Evolutionary conservation across 2,113 vertebrate genomes (phyloP), one percentile per base, ranked within the genome.

Genomic region (Dunckerocampus dactyliophorus): DNA sequence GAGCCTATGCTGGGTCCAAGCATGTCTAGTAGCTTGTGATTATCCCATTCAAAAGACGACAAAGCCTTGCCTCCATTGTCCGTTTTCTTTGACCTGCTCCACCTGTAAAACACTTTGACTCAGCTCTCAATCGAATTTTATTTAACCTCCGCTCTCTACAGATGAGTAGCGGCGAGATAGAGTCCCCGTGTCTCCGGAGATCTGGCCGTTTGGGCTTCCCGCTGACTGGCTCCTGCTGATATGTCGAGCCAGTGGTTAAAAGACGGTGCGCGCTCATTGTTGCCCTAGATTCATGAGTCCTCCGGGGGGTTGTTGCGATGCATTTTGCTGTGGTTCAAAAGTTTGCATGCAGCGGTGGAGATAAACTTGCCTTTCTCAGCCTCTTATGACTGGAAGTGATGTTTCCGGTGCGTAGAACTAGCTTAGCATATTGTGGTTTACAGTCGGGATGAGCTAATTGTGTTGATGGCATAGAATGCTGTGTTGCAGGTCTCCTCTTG

Each of bases 131-230:
- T 56, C 28, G 48, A 76, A 69, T 82, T 84, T 86, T 72, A 63
- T 82, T 85, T 79, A 78, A 84, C 78, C 78, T 65, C 28, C 52
- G 78, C 73, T 71, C 72, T 76, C 71, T 70, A 42, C 55, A 63
- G 49, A 81, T 77, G 72, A 76, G 53, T 57, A 69, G 54, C 24
- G 53, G 68, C 22, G 14, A 71, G 75, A 74, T 66, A 68, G 62
- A 59, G 74, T 71, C 71, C 79, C 43, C 37, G 43, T 62, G 52
- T 76, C 75, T 74, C 67, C 50, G 28, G 69, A 73, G 77, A 55
- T 62, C 63, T 59, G 67, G 19, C 66, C 47, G 1, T 62, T 55
- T 63, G 42, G 48, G 47, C 67, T 67, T 31, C 28, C 39, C 61
- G 39, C 39, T 12, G n/a, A 75, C 70, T 78, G 56, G 56, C 64